Conservation (phyloP, 2,888 invertebrate genomes). For the Microctonus aethiopoides region DNA sequence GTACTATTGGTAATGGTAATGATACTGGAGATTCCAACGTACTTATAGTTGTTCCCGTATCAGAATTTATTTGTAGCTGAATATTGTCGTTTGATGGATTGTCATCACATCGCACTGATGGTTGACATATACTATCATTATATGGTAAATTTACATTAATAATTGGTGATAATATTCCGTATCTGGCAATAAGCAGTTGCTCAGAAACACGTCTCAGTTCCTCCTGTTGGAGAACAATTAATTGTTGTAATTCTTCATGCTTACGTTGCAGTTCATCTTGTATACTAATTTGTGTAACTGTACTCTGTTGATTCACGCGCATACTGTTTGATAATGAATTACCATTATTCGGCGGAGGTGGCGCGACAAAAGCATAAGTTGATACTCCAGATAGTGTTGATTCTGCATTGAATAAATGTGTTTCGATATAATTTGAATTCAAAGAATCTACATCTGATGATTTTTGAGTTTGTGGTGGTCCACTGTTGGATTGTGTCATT, state of each 20-base stretch:
- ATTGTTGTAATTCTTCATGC: slow-evolving; percentile 86
- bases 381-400: slow-evolving; percentile 43
- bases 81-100: slow-evolving; percentile 11
- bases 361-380: slow-evolving; percentile 40
- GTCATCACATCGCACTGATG: slow-evolving; percentile 26
- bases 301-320: slow-evolving; percentile 62
- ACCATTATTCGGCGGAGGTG: slow-evolving; percentile 37
- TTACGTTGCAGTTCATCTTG: slow-evolving; percentile 74
- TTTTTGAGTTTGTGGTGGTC: slow-evolving; percentile 46
- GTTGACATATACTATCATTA: slow-evolving; percentile 51
- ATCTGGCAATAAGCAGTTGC: slow-evolving; percentile 83
- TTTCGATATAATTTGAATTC: slow-evolving; percentile 48
- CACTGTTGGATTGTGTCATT: slow-evolving; percentile 44
- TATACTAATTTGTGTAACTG: slow-evolving; percentile 71
- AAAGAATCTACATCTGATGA: slow-evolving; percentile 53
- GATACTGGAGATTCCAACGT: slow-evolving; percentile 52
- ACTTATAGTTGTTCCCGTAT: slow-evolving; percentile 46
- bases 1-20: slow-evolving; percentile 57
- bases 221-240: slow-evolving; percentile 87
- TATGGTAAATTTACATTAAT: slow-evolving; percentile 63
- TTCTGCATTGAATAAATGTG: slow-evolving; percentile 41
- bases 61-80: background rate
- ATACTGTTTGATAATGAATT: slow-evolving; percentile 46
- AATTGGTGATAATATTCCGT: slow-evolving; percentile 72
- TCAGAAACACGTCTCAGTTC: slow-evolving; percentile 88